Percentiles rank a stretch among this genome's conserved stretches.
phyloP scores from a whole-genome alignment of 2,888 invertebrate species.

The Drosophila macrospina region DNA sequence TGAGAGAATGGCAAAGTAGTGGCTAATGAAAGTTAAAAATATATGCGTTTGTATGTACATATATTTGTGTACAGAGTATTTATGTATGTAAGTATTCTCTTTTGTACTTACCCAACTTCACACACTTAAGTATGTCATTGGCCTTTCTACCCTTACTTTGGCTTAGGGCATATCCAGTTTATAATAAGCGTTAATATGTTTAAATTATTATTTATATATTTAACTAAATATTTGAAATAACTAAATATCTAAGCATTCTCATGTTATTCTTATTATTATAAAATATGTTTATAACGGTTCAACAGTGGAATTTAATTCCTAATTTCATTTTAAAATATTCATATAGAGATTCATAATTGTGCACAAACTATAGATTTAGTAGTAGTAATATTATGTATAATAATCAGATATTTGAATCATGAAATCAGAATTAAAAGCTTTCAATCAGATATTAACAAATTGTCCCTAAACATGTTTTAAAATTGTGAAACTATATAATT shows the following conservation, averaged over 20 bases:
- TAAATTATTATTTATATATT: too few relatives aligned
- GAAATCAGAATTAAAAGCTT: too few relatives aligned
- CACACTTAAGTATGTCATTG: slow-evolving; percentile 26
- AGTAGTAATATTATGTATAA: too few relatives aligned
- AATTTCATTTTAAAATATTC: not conserved
- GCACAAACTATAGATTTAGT: too few relatives aligned
- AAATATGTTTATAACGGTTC: not conserved
- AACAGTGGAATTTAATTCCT: not conserved
- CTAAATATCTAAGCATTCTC: not conserved
- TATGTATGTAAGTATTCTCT: slow-evolving; percentile 1
- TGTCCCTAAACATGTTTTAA: too few relatives aligned
- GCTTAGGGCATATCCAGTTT: not conserved
- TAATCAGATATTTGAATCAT: too few relatives aligned
- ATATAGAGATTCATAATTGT: not conserved
- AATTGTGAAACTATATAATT: too few relatives aligned
- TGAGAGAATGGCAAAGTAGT: slow-evolving; percentile 11
- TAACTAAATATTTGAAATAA: not conserved
- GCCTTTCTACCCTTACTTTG: slow-evolving; percentile 12
- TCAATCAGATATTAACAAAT: not conserved
- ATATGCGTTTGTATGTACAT: not conserved
- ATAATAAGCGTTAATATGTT: not conserved
- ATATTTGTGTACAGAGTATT: too few relatives aligned
- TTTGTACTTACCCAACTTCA: slow-evolving; percentile 4
- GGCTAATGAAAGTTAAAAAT: slow-evolving; percentile 29
- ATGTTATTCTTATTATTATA: not conserved